phyloP scores from a whole-genome alignment of 2,888 invertebrate genomes.

The Rhimphoctona megacephalus region DNA sequence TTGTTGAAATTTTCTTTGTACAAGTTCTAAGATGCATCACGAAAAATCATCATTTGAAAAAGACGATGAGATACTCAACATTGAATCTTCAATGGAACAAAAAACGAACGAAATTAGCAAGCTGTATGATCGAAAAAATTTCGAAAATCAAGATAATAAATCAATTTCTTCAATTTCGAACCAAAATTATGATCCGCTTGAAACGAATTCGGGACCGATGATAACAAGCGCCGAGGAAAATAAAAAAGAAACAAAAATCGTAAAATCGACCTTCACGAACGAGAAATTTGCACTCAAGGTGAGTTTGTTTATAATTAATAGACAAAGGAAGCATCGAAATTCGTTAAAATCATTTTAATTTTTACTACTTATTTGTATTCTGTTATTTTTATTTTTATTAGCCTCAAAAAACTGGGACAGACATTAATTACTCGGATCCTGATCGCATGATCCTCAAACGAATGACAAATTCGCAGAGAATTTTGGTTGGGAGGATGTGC shows the following conservation, averaged over 20 bases:
- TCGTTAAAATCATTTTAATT: not conserved
- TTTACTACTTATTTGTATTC: not conserved
- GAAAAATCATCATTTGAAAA: not conserved
- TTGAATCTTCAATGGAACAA: slow-evolving; percentile 34
- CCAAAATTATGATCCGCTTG: slow-evolving; percentile 8
- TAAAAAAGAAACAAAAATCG: slow-evolving; percentile 17
- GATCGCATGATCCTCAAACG: slow-evolving; percentile 75
- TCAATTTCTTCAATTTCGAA: not conserved
- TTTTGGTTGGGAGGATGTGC: slow-evolving; percentile 76
- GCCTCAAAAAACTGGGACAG: slow-evolving; percentile 72
- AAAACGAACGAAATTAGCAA: slow-evolving; percentile 14
- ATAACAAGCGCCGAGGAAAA: not conserved
- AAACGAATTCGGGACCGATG: slow-evolving; percentile 18
- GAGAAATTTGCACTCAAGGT: slow-evolving; percentile 39
- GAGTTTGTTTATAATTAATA: not conserved
- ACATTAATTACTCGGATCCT: slow-evolving; percentile 69
- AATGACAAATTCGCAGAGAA: slow-evolving; percentile 77
- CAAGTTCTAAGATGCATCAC: not conserved
- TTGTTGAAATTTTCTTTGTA: not conserved
- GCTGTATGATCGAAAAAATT: slow-evolving; percentile 11
- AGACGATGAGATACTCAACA: not conserved
- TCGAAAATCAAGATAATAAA: slow-evolving; percentile 23
- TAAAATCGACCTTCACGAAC: not conserved
- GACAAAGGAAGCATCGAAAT: not conserved
- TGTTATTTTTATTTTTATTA: slow-evolving; percentile 16